Conservation (phyloP, 2,113 vertebrate genomes). For the Cygnus atratus region DNA sequence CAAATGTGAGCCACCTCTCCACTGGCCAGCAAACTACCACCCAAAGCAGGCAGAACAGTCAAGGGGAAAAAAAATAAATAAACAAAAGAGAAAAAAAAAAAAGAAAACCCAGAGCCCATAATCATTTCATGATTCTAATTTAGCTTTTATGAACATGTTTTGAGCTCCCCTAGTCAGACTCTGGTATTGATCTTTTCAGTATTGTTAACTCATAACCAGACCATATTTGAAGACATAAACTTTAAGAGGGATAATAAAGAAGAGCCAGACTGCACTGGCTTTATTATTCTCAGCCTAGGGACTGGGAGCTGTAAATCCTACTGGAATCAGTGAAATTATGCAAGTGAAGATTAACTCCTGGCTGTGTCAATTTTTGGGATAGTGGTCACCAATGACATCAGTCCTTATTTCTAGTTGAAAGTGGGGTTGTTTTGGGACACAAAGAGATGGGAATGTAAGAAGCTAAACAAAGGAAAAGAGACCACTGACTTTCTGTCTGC, state of each 20-base stretch:
- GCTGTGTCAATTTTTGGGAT: slow-evolving; percentile 5
- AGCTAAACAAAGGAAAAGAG: neutral
- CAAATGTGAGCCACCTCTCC: neutral
- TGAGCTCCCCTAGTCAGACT: slow-evolving; percentile 61
- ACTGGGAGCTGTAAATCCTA: slow-evolving; percentile 65
- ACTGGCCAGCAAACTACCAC: neutral
- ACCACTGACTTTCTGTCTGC: neutral
- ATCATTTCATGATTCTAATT: slow-evolving; percentile 76
- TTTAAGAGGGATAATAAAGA: slow-evolving; percentile 78
- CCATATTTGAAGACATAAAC: slow-evolving; percentile 79
- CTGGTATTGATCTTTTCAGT: slow-evolving; percentile 75
- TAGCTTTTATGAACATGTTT: slow-evolving; percentile 78
- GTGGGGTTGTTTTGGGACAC: neutral
- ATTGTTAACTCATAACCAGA: slow-evolving; percentile 79
- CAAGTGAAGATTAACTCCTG: slow-evolving; percentile 37
- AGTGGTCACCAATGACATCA: neutral
- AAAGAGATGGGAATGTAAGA: neutral
- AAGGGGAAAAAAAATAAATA: neutral
- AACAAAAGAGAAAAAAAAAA: neutral
- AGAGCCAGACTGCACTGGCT: slow-evolving; percentile 45
- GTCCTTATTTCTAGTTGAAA: slow-evolving; percentile 7
- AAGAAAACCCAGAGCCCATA: slow-evolving; percentile 33
- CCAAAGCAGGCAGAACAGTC: slow-evolving; percentile 8
- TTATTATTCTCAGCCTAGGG: slow-evolving; percentile 37
- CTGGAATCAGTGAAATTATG: slow-evolving; percentile 50